phyloP scores from a whole-genome alignment of 2,797 vertebrate species.

The Pipistrellus pipistrellus region DNA sequence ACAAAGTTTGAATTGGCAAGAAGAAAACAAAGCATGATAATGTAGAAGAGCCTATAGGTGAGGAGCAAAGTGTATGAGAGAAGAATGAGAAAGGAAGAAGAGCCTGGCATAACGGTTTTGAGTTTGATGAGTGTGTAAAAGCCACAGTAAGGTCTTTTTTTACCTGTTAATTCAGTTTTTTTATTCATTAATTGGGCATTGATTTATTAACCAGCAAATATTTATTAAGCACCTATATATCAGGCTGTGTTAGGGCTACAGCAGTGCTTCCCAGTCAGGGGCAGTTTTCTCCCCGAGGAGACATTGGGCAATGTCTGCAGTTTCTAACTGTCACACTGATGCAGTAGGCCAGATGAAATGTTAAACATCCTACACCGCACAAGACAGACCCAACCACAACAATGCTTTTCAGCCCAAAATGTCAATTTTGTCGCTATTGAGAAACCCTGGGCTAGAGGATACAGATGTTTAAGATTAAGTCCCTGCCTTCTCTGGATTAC shows the following conservation, averaged over 20 bases:
- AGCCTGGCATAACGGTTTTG: neutral
- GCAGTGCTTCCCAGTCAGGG: neutral
- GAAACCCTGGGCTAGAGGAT: neutral
- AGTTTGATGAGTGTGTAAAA: neutral
- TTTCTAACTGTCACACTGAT: neutral
- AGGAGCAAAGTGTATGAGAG: neutral
- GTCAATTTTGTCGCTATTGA: neutral
- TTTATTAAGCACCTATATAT: neutral
- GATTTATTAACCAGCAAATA: neutral
- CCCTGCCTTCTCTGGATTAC: neutral
- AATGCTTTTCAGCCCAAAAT: neutral
- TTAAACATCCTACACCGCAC: neutral
- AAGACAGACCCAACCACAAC: neutral
- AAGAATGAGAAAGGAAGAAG: neutral
- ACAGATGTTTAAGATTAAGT: neutral
- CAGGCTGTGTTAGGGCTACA: neutral
- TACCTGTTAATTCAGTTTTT: neutral
- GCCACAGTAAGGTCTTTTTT: neutral
- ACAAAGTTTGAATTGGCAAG: neutral
- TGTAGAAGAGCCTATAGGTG: neutral
- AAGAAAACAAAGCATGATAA: slow-evolving; percentile 7
- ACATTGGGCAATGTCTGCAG: neutral
- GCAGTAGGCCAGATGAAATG: neutral
- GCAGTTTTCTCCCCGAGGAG: neutral
- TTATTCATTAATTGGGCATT: neutral